These are phyloP conservation scores for Riptortus pedestris DNA, from an alignment of 1,140 invertebrate genomes.

Conservation along the genomic window DNA sequence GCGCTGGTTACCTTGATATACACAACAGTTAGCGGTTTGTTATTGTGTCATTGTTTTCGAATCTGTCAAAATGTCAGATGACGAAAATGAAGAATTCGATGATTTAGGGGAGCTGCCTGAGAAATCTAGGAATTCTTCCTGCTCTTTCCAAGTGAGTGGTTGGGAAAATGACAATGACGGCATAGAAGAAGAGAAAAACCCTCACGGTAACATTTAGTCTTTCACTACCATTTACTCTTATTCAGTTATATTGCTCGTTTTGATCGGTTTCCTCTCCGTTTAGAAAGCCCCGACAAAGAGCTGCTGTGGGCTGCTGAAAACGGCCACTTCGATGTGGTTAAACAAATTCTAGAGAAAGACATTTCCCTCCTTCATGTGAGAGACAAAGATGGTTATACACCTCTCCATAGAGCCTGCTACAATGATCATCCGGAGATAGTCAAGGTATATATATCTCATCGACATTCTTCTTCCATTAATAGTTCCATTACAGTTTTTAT, in stretches of 20 bases:
- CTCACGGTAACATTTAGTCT: slow-evolving; percentile 37
- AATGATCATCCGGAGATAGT: slow-evolving; percentile 70
- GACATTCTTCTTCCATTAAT: not conserved
- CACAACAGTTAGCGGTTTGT: not conserved
- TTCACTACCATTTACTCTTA: not conserved
- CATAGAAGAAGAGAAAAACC: slow-evolving; percentile 40
- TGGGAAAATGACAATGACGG: slow-evolving; percentile 45
- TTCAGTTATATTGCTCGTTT: not conserved
- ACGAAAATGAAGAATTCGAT: slow-evolving; percentile 11
- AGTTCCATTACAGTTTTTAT: not conserved
- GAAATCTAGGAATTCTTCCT: not conserved
- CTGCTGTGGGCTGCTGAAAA: slow-evolving; percentile 75
- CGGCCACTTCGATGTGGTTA: slow-evolving; percentile 55
- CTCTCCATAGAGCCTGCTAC: slow-evolving; percentile 84
- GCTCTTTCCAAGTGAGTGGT: slow-evolving; percentile 35
- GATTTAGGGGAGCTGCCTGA: not conserved
- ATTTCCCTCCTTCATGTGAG: slow-evolving; percentile 50
- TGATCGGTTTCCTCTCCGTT: not conserved
- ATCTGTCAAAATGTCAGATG: slow-evolving; percentile 21
- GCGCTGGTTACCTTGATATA: not conserved
- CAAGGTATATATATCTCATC: slow-evolving; percentile 47
- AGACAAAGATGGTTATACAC: slow-evolving; percentile 85
- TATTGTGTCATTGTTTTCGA: too few relatives aligned
- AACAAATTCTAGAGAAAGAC: slow-evolving; percentile 50
- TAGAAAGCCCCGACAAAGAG: slow-evolving; percentile 54